phyloP scores from a whole-genome alignment of 2,113 vertebrate genomes.

The rabbit (Oryctolagus cuniculus) region mOryCun1.1 NC_091441.1:31558001-31558500 shows the following conservation, averaged over 20 bases:
- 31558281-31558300: neutral
- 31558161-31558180: neutral
- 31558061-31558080: neutral
- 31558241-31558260: neutral
- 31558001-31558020: neutral
- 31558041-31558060: slow-evolving; percentile 3
- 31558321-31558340: neutral
- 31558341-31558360: neutral
- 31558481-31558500: slow-evolving; percentile 23
- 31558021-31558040: neutral
- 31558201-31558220: neutral
- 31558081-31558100: neutral
- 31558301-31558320: neutral
- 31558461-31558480: slow-evolving; percentile 40
- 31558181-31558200: neutral
- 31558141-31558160: neutral
- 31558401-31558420: slow-evolving; percentile 13
- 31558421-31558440: slow-evolving; percentile 37
- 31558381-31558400: slow-evolving; percentile 37
- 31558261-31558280: slow-evolving; percentile 25
- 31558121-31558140: neutral
- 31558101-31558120: neutral
- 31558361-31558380: neutral
- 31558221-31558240: neutral
- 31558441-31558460: slow-evolving; percentile 52